Evolutionary conservation across 1,140 invertebrate genomes (phyloP), one percentile per base, ranked within the genome.

Genomic region (Bacillus rossius): DNA sequence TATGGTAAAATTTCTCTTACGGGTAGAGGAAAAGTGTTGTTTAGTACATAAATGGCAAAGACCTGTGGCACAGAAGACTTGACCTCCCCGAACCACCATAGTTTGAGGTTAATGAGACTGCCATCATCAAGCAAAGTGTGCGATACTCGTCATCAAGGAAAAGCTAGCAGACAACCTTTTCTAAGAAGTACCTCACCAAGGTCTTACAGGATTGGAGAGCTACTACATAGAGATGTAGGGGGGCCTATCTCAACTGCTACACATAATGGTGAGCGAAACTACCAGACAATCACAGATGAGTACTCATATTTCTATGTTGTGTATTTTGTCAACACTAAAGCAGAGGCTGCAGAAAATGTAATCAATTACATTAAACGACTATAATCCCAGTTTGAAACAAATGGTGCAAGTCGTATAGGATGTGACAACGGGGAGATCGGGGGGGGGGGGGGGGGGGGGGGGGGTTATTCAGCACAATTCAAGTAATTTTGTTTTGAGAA

Each of bases 401-500:
- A 10, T 4, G 4, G 29, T 34, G 10, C 29, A 34, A 34, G 29
- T 34, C 29, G 29, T 34, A 10, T 34, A 10, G 10, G 29, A 10
- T 34, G 10, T 10, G 29, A 34, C 29, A 34, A 34, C 10, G 29
- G n/a, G n/a, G n/a, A n/a, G n/a, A n/a, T n/a, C n/a, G n/a, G n/a
- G n/a, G n/a, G n/a, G n/a, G n/a, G 29, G 29, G 29, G 29, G 10
- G 29, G 10, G 10, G 4, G 29, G 29, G 29, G 29, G 10, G 29
- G 10, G 10, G 4, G 4, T 34, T 34, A 19, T 3, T 45, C 52
- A n/a, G 45, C 42, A 10, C 38, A 64, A 37, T 26, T 67, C 10
- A 63, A 63, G 53, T 38, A 61, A 10, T 67, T 62, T 57, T 61
- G 53, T 48, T 56, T 45, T n/a, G 55, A 64, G 26, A 67, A 67